These are phyloP conservation scores for Pyrrhosoma nymphula DNA, from an alignment of 2,888 invertebrate genomes.

Conservation along the genomic window DNA sequence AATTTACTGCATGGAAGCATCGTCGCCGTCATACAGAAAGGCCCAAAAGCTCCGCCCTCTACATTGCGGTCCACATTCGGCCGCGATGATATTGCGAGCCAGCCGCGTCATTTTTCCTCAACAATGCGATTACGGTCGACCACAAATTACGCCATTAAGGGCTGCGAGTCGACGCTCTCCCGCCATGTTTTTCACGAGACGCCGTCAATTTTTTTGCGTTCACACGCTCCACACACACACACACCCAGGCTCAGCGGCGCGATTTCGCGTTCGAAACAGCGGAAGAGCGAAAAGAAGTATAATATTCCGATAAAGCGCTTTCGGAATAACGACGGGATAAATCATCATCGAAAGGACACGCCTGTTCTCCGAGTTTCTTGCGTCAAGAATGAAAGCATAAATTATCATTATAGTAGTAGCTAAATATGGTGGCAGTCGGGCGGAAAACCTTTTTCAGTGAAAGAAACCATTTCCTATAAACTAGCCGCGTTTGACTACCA, in stretches of 20 bases:
- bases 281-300: background rate
- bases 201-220: background rate
- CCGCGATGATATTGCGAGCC: background rate
- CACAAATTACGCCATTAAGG: conserved; percentile 20
- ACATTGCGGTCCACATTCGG: background rate
- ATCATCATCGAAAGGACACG: background rate
- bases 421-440: no score
- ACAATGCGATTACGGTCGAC: conserved; percentile 12
- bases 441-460: no score
- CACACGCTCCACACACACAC: background rate
- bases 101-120: conserved; percentile 1
- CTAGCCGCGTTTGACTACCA: no score
- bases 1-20: background rate
- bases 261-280: background rate
- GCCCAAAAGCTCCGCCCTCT: background rate
- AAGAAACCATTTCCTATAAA: no score
- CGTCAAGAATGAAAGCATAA: background rate
- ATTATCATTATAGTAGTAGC: background rate
- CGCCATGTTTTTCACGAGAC: background rate
- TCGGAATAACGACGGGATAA: background rate
- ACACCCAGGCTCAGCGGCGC: background rate
- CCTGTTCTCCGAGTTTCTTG: background rate
- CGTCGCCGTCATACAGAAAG: background rate
- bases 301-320: background rate
- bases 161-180: background rate